A percentile compares a stretch with the other conserved stretches of the same genome.
phyloP scores from a whole-genome alignment of 2,113 vertebrate genomes.

The Cyanoramphus novaezelandiae region DNA sequence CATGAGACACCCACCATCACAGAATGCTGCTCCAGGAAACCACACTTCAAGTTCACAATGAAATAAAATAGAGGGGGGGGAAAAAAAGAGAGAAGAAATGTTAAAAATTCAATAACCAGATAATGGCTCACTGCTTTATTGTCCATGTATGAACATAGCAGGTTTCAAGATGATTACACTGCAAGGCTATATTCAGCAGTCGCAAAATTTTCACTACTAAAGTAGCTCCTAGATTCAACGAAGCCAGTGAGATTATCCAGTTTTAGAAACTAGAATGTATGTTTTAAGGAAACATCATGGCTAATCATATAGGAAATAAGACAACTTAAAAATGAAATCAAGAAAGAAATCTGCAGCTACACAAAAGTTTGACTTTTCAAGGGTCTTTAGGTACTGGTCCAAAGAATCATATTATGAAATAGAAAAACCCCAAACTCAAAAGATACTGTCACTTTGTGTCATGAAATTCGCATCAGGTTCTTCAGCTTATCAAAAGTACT shows the following conservation, averaged over 20 bases:
- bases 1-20: accelerated
- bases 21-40: background rate
- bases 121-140: background rate
- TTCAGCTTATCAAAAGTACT: background rate
- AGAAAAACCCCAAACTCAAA: accelerated
- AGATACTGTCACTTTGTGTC: background rate
- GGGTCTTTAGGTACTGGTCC: background rate
- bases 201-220: background rate
- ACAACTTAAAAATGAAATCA: background rate
- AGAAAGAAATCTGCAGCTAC: background rate
- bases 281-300: background rate
- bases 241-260: background rate
- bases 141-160: background rate
- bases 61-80: background rate
- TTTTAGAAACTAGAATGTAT: background rate
- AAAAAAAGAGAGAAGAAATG: background rate
- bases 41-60: background rate
- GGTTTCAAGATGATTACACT: background rate
- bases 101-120: background rate
- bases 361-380: background rate
- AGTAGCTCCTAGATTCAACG: background rate
- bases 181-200: background rate
- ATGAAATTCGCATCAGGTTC: background rate
- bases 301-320: accelerated
- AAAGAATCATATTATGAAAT: background rate